Evolutionary conservation across 2,888 invertebrate genomes (phyloP).

Genomic region (Diploptera punctata): DNA sequence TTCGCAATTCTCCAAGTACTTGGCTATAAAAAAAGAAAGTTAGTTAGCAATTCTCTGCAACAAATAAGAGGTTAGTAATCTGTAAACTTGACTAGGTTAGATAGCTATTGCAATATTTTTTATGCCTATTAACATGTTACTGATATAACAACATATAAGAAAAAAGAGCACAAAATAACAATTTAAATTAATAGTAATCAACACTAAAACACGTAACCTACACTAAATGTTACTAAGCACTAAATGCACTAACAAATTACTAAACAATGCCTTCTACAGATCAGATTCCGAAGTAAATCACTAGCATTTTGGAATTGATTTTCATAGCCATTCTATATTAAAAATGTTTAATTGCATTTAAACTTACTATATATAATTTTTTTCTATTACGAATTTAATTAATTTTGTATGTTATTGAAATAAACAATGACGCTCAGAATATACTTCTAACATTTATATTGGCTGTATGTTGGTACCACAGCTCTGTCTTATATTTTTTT

Average conservation of each 20-base stretch:
- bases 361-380: too few relatives aligned
- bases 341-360: too few relatives aligned
- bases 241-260: slow-evolving; percentile 41
- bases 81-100: slow-evolving; percentile 16
- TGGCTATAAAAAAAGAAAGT: slow-evolving; percentile 12
- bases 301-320: too few relatives aligned
- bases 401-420: too few relatives aligned
- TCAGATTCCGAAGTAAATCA: background rate
- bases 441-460: too few relatives aligned
- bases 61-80: slow-evolving; percentile 2
- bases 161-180: slow-evolving; percentile 20
- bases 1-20: background rate
- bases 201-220: slow-evolving; percentile 29
- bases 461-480: too few relatives aligned
- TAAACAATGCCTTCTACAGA: slow-evolving; percentile 22
- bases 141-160: slow-evolving; percentile 11
- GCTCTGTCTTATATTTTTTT: too few relatives aligned
- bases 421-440: too few relatives aligned
- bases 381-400: too few relatives aligned
- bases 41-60: slow-evolving; percentile 5
- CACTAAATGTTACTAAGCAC: slow-evolving; percentile 32
- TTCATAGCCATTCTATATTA: too few relatives aligned
- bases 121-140: background rate
- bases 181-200: slow-evolving; percentile 15
- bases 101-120: slow-evolving; percentile 9